A percentile compares a stretch with the other conserved stretches of the same genome.
These are phyloP conservation scores for Selene dorsalis DNA, from an alignment of 2,797 vertebrate genomes.

Conservation along the genomic window DNA sequence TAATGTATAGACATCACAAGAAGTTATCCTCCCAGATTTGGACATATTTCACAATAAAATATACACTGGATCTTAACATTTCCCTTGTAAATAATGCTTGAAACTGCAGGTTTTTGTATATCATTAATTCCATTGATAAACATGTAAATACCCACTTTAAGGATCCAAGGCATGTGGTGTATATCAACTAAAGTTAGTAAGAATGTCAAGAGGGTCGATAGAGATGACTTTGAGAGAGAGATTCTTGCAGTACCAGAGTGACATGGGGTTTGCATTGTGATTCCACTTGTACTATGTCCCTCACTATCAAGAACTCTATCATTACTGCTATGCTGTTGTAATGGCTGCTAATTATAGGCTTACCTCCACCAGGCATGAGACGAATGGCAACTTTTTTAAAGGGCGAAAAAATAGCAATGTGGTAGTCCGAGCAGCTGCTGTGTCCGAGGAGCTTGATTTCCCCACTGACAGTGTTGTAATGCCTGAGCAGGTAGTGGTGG, in stretches of 20 bases:
- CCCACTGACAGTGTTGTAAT: neutral
- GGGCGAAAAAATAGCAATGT: slow-evolving; percentile 54
- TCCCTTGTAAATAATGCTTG: neutral
- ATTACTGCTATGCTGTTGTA: slow-evolving; percentile 22
- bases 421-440: slow-evolving; percentile 44
- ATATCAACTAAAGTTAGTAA: neutral
- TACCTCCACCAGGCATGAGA: slow-evolving; percentile 9
- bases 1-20: neutral
- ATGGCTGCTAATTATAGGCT: slow-evolving; percentile 59
- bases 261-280: neutral
- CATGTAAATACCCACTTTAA: neutral
- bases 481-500: slow-evolving; percentile 5
- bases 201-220: slow-evolving; percentile 20
- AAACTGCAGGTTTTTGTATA: neutral
- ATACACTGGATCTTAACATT: neutral
- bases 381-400: slow-evolving; percentile 31
- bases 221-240: slow-evolving; percentile 20
- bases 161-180: neutral
- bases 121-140: neutral
- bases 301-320: neutral
- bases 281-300: neutral
- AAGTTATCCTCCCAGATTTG: neutral
- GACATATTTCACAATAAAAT: neutral
- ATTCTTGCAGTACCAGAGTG: slow-evolving; percentile 38
- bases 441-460: slow-evolving; percentile 24